These are phyloP conservation scores for Sebastes variabilis DNA, from an alignment of 2,797 vertebrate species.

Conservation along the genomic window DNA sequence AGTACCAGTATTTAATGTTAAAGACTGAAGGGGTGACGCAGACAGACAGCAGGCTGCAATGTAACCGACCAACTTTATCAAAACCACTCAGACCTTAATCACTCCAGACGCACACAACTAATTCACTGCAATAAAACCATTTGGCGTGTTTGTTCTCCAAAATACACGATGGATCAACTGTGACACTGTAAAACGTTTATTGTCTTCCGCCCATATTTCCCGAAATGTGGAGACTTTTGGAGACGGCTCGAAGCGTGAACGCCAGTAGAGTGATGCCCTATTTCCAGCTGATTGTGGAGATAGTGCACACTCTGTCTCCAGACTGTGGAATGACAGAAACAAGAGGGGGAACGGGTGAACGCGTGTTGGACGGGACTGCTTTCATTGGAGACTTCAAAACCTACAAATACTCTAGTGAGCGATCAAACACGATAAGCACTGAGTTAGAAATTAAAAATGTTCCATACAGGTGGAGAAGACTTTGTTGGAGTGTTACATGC, in stretches of 20 bases:
- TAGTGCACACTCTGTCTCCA: conserved; percentile 25
- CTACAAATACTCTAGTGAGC: background rate
- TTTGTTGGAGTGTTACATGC: background rate
- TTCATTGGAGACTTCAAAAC: conserved; percentile 31
- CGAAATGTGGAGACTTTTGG: conserved; percentile 51
- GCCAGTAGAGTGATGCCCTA: conserved; percentile 50
- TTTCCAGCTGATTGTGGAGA: conserved; percentile 61
- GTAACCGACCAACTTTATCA: conserved; percentile 40
- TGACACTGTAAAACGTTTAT: conserved; percentile 52
- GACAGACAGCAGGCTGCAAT: conserved; percentile 44
- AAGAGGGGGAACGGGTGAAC: conserved; percentile 21
- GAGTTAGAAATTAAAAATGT: background rate
- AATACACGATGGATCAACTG: conserved; percentile 42
- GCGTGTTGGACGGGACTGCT: conserved; percentile 9
- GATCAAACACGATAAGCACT: conserved; percentile 19
- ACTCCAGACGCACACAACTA: conserved; percentile 26
- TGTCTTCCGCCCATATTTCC: conserved; percentile 61
- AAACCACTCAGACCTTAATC: conserved; percentile 51
- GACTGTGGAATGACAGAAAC: conserved; percentile 41
- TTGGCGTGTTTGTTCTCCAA: conserved; percentile 41
- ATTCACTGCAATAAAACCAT: conserved; percentile 38
- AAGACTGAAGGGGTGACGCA: conserved; percentile 25
- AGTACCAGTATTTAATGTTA: conserved; percentile 21
- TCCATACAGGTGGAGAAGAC: background rate
- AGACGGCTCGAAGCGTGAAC: conserved; percentile 38